Evolutionary conservation across 2,797 vertebrate genomes (phyloP), one percentile per base, ranked within the genome.

Genomic region (Phrynocephalus forsythii): DNA sequence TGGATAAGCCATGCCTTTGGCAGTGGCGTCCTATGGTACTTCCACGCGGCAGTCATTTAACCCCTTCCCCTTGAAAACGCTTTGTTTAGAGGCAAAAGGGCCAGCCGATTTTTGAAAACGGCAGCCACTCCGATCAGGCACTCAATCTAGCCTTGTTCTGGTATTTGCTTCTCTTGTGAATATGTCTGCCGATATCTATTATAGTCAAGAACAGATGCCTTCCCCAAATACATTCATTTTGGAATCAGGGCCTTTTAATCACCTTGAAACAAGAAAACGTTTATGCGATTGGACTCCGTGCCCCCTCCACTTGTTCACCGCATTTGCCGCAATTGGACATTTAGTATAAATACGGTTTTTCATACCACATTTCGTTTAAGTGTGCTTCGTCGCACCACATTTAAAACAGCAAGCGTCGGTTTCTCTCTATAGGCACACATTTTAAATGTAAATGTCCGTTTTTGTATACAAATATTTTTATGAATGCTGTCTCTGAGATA

Each of bases 11-110:
- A 10, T 68, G 83, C 71, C 77, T 81, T 87, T 87, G 86, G 48
- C 86, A 87, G 86, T 87, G 86, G 86, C 72, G n/a, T 28, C 80
- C 44, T 50, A 26, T n/a, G 1, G 20, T 30, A 5, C 79, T 10
- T 18, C 33, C 3, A 4, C 33, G 22, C 10, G 2, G 7, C 28
- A 79, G 63, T 11, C 30, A 10, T 8, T 20, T 24, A 26, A 38
- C 30, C 24, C 7, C 38, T 38, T 44, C 20, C 60, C 60, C 60
- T n/a, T 56, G 44, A 0, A 85, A 52, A 80, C 11, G n/a, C 24
- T 63, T 63, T 63, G 20, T 48, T 50, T 44, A 75, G n/a, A 68
- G 52, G n/a, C 69, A 38, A 73, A 4, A 30, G 63, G 83, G 26
- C 11, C 76, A 30, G 56, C 15, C n/a, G 16, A 15, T 44, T 76